Base-by-base conservation (phyloP, 2,888 invertebrate genomes). In the Omphaloscelis lunosa region DNA sequence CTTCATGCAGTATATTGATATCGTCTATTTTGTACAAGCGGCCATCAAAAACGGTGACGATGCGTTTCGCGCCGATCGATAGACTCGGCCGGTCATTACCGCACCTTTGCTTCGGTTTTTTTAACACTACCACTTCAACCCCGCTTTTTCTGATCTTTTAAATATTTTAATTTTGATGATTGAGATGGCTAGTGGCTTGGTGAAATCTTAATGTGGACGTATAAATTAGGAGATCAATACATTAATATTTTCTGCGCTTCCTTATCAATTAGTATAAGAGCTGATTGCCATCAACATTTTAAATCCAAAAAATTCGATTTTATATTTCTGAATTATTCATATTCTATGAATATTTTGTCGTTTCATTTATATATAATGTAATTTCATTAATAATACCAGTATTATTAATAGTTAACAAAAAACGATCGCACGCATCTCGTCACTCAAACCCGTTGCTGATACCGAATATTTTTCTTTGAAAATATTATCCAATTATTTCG, bases 21-120 rank as follows among this genome's bases (percentile, higher is more conserved):
- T 85, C 88, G 74, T 86, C 88, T 90, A 89, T 91, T 92, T 92
- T 90, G 90, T 87, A 85, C 77, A 81, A 79, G 81, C 83, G 71
- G 88, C 94, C 94, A 95, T 95, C 95, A 95, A 95, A 94, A 92
- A 88, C 84, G 88, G 91, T 95, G 95, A 95, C 95, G 89, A 83
- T 89, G 95, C 95, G 80, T 86, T 94, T 93, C 89, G 86, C 81
- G 63, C 58, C 90, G 92, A 93, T 94, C 94, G 93, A 93, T 93
- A 90, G 86, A 84, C 86, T 79, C 82, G 84, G 77, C 75, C 82
- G 86, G 88, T 92, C 92, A 93, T 93, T 93, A 93, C 83, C 84
- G 88, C 87, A 89, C 89, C 88, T 89, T 87, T 78, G 69, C 75
- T 41, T 77, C 20, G 34, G 29, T 29, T 56, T 79, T 86, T 83